Percentiles rank a stretch among this genome's conserved stretches.
phyloP scores from a whole-genome alignment of 2,797 vertebrate species.

The Melanotaenia trifasciata region DNA sequence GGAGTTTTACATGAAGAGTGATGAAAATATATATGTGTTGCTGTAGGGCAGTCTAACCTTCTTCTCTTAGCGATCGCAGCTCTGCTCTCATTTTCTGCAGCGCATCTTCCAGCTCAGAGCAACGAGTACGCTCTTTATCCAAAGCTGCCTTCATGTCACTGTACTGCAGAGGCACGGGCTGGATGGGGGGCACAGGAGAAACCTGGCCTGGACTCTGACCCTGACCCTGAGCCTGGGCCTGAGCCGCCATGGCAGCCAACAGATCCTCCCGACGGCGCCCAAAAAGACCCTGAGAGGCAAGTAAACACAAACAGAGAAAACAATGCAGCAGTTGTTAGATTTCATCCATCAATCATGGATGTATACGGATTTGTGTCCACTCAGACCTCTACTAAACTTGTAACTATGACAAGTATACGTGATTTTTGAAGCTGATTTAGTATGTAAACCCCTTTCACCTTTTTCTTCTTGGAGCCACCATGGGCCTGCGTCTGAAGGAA shows the following conservation, averaged over 20 bases:
- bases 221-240: slow-evolving; percentile 73
- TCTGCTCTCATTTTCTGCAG: slow-evolving; percentile 97
- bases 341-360: background rate
- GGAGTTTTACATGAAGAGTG: too few relatives aligned
- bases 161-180: slow-evolving; percentile 96
- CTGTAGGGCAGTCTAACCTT: slow-evolving; percentile 83
- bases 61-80: slow-evolving; percentile 92
- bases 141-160: slow-evolving; percentile 95
- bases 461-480: slow-evolving; percentile 97
- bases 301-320: background rate
- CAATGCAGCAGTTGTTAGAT: background rate
- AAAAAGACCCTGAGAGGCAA: slow-evolving; percentile 93
- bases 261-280: slow-evolving; percentile 96
- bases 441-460: slow-evolving; percentile 67
- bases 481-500: slow-evolving; percentile 98
- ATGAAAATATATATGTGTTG: background rate
- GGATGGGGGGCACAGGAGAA: slow-evolving; percentile 73
- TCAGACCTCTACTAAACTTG: background rate
- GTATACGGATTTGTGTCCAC: background rate
- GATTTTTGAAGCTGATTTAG: too few relatives aligned
- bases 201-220: slow-evolving; percentile 71
- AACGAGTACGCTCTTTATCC: slow-evolving; percentile 95
- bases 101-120: slow-evolving; percentile 94
- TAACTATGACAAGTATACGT: background rate
- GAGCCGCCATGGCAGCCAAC: slow-evolving; percentile 87